Base-by-base conservation (phyloP, 2,113 vertebrate genomes). In the Sphaerodactylus townsendi region DNA sequence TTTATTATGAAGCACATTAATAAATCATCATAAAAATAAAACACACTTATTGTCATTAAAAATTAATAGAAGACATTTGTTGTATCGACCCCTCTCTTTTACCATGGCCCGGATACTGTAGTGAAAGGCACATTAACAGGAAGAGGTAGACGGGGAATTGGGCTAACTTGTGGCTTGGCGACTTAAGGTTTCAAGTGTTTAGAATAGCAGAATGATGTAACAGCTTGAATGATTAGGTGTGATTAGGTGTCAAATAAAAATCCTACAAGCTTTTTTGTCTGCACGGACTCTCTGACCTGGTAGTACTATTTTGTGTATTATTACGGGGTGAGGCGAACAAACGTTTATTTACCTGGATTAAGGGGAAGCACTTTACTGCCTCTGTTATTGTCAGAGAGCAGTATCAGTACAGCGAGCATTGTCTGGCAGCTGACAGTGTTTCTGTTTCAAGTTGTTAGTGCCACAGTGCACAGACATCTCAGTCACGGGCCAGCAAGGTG, bases 11-110 rank as follows among this genome's bases (percentile, higher is more conserved):
- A 92, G 59, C 69, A 2, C 39, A 76, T 94, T 88, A 95, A 95
- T 94, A 95, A 94, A 93, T 93, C 88, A 94, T 87, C 35, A 85
- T 84, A 82, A 91, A 94, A 92, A 94, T 77, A 92, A 90, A 93
- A 68, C 53, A 82, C 64, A 62, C 82, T 90, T 89, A 91, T 90
- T 90, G 71, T 59, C 74, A 83, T 95, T 93, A 95, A 93, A 96
- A 94, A 93, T 95, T 91, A 92, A 92, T 48, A 15, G 13, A 37
- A 56, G 87, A 75, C 46, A 33, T 79, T 89, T 93, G 70, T 93
- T 86, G 81, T 81, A 71, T 87, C 19, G 79, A 86, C 81, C 30
- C n/a, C 46, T 10, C 28, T 7, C 77, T 69, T 85, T 77, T 70
- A 73, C 56, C 78, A 77, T 78, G 3, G 2, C 33, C 82, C 33